phyloP scores from a whole-genome alignment of 2,797 vertebrate species.

The Enteromius anoplus region DNA sequence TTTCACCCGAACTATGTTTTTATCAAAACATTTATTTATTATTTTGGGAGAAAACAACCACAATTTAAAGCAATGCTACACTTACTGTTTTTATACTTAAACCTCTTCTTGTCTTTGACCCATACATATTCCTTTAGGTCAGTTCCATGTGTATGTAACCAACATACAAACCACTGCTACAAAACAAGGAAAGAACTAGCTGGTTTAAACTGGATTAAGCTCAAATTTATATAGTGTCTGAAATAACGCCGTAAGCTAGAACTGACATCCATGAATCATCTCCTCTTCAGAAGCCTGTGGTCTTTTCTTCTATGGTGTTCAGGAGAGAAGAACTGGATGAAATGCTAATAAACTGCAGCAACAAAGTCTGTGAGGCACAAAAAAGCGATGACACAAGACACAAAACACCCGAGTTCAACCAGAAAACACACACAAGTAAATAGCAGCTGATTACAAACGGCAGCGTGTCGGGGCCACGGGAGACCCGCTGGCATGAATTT shows the following conservation, averaged over 20 bases:
- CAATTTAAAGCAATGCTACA: no score
- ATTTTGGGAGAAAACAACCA: no score
- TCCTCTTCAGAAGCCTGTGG: background rate
- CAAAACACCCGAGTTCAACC: slow-evolving; percentile 53
- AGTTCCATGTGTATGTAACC: background rate
- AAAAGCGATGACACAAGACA: slow-evolving; percentile 37
- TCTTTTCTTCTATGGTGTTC: slow-evolving; percentile 12
- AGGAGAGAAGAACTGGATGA: background rate
- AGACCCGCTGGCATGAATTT: slow-evolving; percentile 76
- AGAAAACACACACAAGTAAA: slow-evolving; percentile 79
- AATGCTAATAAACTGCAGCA: background rate
- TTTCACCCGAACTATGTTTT: no score
- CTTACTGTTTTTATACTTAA: no score
- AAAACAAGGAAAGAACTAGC: background rate
- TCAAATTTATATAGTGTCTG: background rate
- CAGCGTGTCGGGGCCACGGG: slow-evolving; percentile 78
- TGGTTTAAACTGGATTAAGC: background rate
- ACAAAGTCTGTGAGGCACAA: slow-evolving; percentile 19
- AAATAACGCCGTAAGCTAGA: background rate
- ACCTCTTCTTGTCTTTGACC: no score
- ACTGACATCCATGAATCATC: background rate
- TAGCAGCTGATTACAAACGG: slow-evolving; percentile 89
- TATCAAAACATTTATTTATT: no score
- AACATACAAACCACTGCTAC: background rate
- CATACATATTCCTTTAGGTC: background rate